phyloP scores from a whole-genome alignment of 2,888 invertebrate genomes.

The Agrochola lychnidis region DNA sequence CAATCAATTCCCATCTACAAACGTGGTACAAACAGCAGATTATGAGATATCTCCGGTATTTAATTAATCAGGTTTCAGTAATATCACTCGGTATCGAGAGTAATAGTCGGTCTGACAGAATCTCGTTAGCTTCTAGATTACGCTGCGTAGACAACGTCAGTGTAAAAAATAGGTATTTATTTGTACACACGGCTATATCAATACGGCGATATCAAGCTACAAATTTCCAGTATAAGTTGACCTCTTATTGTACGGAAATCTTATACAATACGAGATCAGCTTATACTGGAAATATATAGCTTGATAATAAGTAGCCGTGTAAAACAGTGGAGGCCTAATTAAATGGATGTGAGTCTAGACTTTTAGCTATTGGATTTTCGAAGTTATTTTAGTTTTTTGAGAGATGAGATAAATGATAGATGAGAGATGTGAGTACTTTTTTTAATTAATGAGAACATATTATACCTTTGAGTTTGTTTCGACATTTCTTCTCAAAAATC shows the following conservation, averaged over 20 bases:
- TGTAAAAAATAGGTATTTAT: neutral
- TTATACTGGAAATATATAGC: neutral
- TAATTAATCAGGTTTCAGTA: slow-evolving; percentile 56
- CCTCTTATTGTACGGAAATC: too few species aligned
- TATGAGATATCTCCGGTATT: slow-evolving; percentile 33
- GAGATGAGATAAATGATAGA: neutral
- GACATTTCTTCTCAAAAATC: neutral
- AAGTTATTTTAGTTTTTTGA: neutral
- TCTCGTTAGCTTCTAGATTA: slow-evolving; percentile 33
- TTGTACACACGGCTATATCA: too few species aligned
- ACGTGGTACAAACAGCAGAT: slow-evolving; percentile 7
- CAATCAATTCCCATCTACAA: neutral
- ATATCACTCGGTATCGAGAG: slow-evolving; percentile 31
- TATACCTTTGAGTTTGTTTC: neutral
- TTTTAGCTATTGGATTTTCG: neutral
- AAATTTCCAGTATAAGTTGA: too few species aligned
- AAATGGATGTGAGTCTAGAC: neutral
- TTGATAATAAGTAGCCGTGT: neutral
- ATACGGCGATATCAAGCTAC: too few species aligned
- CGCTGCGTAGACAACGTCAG: neutral
- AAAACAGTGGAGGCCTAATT: slow-evolving; percentile 1
- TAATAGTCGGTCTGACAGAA: slow-evolving; percentile 32
- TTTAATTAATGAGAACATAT: neutral
- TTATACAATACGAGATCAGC: too few species aligned
- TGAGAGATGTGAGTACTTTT: neutral